Conservation (phyloP, 2,888 invertebrate species). For the Dexiosoma caninum region DNA sequence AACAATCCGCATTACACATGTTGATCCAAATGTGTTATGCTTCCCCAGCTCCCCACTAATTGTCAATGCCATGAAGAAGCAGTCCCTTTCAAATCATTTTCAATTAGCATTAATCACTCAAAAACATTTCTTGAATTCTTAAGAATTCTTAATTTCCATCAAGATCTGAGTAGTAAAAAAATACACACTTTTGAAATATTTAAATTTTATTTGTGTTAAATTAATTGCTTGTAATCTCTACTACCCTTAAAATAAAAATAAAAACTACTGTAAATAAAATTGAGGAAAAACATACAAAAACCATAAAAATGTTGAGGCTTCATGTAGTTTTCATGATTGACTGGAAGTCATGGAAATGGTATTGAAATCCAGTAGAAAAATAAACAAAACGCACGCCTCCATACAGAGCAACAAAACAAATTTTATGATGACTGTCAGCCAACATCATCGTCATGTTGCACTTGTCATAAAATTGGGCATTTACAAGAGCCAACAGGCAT, state of each 20-base stretch:
- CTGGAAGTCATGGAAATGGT: slow-evolving; percentile 48
- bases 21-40: background rate
- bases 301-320: slow-evolving; percentile 25
- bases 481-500: slow-evolving; percentile 40
- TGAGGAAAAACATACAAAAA: background rate
- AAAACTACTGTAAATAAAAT: background rate
- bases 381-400: slow-evolving; percentile 31
- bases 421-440: slow-evolving; percentile 56
- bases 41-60: slow-evolving; percentile 29
- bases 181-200: slow-evolving; percentile 1
- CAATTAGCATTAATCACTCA: slow-evolving; percentile 63
- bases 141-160: slow-evolving; percentile 13
- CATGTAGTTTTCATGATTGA: slow-evolving; percentile 58
- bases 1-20: slow-evolving; percentile 1
- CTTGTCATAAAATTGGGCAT: slow-evolving; percentile 64
- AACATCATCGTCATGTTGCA: slow-evolving; percentile 60
- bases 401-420: slow-evolving; percentile 27
- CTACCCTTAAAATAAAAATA: slow-evolving; percentile 20
- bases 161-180: background rate
- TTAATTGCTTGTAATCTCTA: slow-evolving; percentile 46
- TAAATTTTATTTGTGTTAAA: slow-evolving; percentile 45
- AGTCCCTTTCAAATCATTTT: slow-evolving; percentile 28
- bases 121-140: slow-evolving; percentile 31
- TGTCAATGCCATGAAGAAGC: slow-evolving; percentile 49
- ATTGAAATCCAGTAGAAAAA: slow-evolving; percentile 3